Percentiles rank a stretch among this genome's conserved stretches.
Evolutionary conservation across 2,888 invertebrate species (phyloP).

Genomic region (Agriotes lineatus): DNA sequence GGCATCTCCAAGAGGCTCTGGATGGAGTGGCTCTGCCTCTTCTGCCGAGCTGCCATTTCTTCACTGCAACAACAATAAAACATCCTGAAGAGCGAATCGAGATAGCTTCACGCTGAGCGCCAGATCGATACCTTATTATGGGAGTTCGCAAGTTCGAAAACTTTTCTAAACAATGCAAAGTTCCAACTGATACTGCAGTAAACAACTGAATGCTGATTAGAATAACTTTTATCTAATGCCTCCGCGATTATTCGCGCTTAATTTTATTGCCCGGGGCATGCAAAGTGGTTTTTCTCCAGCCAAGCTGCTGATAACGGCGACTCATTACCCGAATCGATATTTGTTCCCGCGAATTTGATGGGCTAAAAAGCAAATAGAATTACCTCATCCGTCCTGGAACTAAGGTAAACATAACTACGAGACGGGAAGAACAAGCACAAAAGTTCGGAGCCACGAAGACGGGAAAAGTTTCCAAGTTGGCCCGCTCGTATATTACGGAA

Average conservation of each 20-base stretch:
- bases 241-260: constrained; percentile 40
- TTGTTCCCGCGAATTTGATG: constrained; percentile 39
- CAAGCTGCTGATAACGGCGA: constrained; percentile 16
- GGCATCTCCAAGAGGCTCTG: constrained; percentile 69
- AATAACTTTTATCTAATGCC: constrained; percentile 47
- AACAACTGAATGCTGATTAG: constrained; percentile 62
- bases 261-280: constrained; percentile 29
- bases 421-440: constrained; percentile 50
- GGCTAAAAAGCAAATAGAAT: constrained; percentile 47
- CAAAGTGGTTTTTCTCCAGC: constrained; percentile 10
- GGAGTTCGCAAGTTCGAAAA: constrained; percentile 61
- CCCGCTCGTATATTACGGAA: constrained; percentile 50
- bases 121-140: constrained; percentile 64
- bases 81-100: constrained; percentile 52
- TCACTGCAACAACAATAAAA: constrained; percentile 57
- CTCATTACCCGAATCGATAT: constrained; percentile 41
- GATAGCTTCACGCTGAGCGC: constrained; percentile 50
- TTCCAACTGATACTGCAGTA: constrained; percentile 59
- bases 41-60: constrained; percentile 66
- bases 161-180: constrained; percentile 64
- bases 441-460: constrained; percentile 50
- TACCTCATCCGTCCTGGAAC: constrained; percentile 47
- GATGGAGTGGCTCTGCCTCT: constrained; percentile 69
- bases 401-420: constrained; percentile 51
- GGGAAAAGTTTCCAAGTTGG: constrained; percentile 51